Base-by-base conservation (phyloP, 2,888 invertebrate species). In the Polylopha cassiicola region DNA sequence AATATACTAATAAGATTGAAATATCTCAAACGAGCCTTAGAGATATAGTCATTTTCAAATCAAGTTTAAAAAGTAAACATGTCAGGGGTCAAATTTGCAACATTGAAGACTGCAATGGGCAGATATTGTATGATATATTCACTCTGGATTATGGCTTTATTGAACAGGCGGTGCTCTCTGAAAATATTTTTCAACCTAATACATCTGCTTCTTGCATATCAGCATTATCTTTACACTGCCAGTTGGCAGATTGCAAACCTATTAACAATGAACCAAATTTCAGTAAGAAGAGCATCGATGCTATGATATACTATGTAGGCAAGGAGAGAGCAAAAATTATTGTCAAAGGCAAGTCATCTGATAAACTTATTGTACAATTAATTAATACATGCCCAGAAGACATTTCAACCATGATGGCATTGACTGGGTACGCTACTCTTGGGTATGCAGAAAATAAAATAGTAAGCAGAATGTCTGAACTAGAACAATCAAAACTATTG, bases 61-160 rank as follows among this genome's bases (percentile, higher is more conserved):
- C 48, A 4, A 27, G 23, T 3, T 1, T 32, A 3, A 29, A 39
- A 3, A n/a, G 30, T 2, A 39, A n/a, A 3, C 34, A 53, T 10
- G 24, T 53, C 1, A 39, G 58, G 22, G 56, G 56, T 0, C 31
- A 43, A 24, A 37, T 58, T 3, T 16, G 39, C 4, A 48, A 31
- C n/a, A 46, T 49, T 4, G 9, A 39, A 18, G 31, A 24, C 2
- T 32, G 27, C 1, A 37, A 21, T 1, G 29, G 17, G 5, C 8
- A 29, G 6, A 16, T n/a, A 2, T 4, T 20, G 6, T 60, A 48
- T 39, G 57, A 58, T 31, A 28, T 67, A 11, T 55, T 47, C 37
- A 49, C 65, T 3, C 32, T 51, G 15, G 67, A 67, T 42, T 56
- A 53, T 43, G 67, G 67, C 1, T 53, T 44, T 23, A 21, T 51